Conservation (phyloP, 1,140 invertebrate genomes). For the Spodoptera frugiperda region DNA sequence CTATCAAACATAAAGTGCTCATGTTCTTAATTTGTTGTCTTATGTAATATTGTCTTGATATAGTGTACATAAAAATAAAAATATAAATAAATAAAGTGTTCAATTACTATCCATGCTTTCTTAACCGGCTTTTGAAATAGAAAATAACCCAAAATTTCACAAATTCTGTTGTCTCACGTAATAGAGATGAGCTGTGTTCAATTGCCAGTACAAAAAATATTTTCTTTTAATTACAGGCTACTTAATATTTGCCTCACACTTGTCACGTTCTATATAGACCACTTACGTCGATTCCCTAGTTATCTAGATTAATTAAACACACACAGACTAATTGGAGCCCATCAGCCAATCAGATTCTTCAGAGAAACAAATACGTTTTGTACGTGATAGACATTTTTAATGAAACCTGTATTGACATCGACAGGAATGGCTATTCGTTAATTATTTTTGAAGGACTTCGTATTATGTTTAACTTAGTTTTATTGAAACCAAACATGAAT, state of each 20-base stretch:
- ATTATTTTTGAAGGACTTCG: neutral
- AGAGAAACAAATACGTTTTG: neutral
- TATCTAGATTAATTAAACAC: slow-evolving; percentile 25
- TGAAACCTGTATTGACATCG: neutral
- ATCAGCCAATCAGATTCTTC: slow-evolving; percentile 30
- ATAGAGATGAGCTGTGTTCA: no score
- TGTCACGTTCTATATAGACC: neutral
- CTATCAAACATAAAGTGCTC: no score
- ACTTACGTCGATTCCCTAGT: neutral
- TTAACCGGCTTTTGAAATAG: no score
- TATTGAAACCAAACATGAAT: no score
- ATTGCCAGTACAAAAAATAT: neutral
- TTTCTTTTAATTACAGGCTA: neutral
- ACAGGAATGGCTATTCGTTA: neutral
- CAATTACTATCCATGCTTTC: no score
- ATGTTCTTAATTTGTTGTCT: no score
- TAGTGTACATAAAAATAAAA: no score
- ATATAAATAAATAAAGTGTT: no score
- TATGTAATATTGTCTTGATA: no score
- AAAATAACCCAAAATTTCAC: neutral
- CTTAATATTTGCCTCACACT: no score
- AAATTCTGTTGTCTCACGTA: no score
- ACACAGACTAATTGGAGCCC: slow-evolving; percentile 29
- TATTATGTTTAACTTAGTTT: neutral
- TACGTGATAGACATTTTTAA: slow-evolving; percentile 25